Evolutionary conservation across 2,797 vertebrate species (phyloP), one percentile per base, ranked within the genome.

Genomic region (Aplochiton taeniatus): DNA sequence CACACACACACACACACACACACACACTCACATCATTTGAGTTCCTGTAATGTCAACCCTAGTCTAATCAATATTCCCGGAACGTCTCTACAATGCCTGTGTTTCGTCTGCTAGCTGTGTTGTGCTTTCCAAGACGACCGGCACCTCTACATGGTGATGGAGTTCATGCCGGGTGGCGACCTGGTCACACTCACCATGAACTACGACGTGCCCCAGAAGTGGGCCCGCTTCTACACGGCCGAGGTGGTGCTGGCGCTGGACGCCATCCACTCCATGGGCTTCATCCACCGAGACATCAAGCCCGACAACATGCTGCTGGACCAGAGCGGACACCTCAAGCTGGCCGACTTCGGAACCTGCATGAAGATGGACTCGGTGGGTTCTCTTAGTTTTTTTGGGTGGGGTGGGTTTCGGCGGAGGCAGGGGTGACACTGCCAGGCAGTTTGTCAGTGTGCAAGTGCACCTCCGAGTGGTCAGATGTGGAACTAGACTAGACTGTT

Each of bases 251-350:
- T 99, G 76, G 97, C 96, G 16, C 92, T 99, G 69, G 92, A 99
- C 62, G 93, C 95, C 73, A 98, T 99, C 87, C 97, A 99, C 93
- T 92, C 95, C 80, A 91, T 98, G 95, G 96, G 97, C 78, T 93
- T 98, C 86, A 98, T 99, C 85, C 97, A 99, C 83, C 90, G 97
- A 3, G 97, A 99, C 70, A 88, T 99, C 49, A 99, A 99, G 75
- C 97, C 96, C 0, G 97, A 99, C 89, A 99, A 99, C 83, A 98
- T 99, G 96, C 94, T 99, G 63, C 91, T 99, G 80, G 97, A 98
- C 88, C 92, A 91, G 53, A 63, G 91, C 0, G 97, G 97, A 58
- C 97, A 98, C 84, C 91, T 99, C 66, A 99, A 99, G 80, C 92
- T 99, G 67, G 96, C 97, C 5, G 97, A 99, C 85, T 99, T 99